Evolutionary conservation across 2,888 invertebrate species (phyloP).

Genomic region (Lycaena phlaeas): DNA sequence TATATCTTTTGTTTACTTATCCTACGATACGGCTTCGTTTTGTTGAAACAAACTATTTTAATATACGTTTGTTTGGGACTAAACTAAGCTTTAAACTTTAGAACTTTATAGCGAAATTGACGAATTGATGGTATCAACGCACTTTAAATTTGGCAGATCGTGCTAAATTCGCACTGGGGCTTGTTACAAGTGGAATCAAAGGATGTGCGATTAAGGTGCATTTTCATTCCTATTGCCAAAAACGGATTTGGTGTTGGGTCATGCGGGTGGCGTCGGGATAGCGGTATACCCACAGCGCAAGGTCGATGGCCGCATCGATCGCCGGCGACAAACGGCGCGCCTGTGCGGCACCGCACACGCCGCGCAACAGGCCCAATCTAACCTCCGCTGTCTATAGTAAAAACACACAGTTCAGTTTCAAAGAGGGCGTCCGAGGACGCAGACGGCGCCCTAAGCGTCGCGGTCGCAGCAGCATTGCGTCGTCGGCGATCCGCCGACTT

Average conservation of each 20-base stretch:
- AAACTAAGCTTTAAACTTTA: neutral
- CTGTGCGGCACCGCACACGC: constrained; percentile 30
- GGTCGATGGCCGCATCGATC: constrained; percentile 55
- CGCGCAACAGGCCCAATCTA: constrained; percentile 42
- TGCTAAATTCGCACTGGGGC: too few species aligned
- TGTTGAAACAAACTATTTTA: neutral
- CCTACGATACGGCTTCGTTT: neutral
- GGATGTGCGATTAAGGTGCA: constrained; percentile 1
- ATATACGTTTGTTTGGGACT: neutral
- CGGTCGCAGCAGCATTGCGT: constrained; percentile 27
- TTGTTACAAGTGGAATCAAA: neutral
- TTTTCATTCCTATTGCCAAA: constrained; percentile 3
- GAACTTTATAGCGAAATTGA: neutral
- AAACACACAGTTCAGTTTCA: constrained; percentile 44
- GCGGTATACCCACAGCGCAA: constrained; percentile 35
- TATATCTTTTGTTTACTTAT: constrained; percentile 1
- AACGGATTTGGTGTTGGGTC: constrained; percentile 14
- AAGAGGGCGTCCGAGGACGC: constrained; percentile 49
- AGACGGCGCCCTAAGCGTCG: constrained; percentile 43
- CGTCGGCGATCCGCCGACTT: constrained; percentile 21
- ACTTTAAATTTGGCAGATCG: too few species aligned
- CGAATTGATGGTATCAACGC: neutral
- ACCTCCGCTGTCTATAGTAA: constrained; percentile 35
- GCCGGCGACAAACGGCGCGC: constrained; percentile 33
- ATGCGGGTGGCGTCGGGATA: constrained; percentile 19